A percentile compares a stretch with the other conserved stretches of the same genome.
Conservation (phyloP, 2,888 invertebrate genomes). For the Drosophila parthenogenetica region DNA sequence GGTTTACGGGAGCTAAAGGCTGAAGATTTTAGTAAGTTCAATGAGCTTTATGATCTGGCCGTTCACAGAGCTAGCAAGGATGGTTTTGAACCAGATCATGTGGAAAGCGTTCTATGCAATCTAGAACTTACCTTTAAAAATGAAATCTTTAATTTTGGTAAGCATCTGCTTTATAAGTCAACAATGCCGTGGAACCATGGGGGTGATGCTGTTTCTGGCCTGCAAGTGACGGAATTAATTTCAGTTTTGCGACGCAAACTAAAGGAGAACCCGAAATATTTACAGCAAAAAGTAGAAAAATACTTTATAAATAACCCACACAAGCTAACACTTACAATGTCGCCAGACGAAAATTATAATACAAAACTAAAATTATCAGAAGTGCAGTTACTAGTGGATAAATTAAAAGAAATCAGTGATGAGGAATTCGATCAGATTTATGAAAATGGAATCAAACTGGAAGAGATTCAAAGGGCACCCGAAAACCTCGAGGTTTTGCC, state of each 20-base stretch:
- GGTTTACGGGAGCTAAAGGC: conserved; percentile 93
- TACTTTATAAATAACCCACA: conserved; percentile 93
- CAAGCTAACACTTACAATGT: conserved; percentile 92
- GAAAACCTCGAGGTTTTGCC: conserved; percentile 92
- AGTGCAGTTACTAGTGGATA: conserved; percentile 88
- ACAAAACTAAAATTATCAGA: conserved; percentile 88
- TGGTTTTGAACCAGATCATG: conserved; percentile 93
- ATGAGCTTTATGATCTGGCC: conserved; percentile 90
- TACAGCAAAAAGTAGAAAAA: conserved; percentile 89
- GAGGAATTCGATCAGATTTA: conserved; percentile 89
- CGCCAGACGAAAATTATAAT: conserved; percentile 92
- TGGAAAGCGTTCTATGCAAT: conserved; percentile 94
- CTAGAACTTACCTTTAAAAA: conserved; percentile 83
- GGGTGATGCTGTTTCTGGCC: conserved; percentile 89
- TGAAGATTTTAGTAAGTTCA: conserved; percentile 90
- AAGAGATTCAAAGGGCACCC: conserved; percentile 89
- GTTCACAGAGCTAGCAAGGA: conserved; percentile 89
- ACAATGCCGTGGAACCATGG: conserved; percentile 95
- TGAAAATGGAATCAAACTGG: conserved; percentile 89
- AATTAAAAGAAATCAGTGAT: conserved; percentile 86
- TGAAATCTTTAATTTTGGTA: conserved; percentile 94
- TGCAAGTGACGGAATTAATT: conserved; percentile 91
- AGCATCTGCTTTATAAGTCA: conserved; percentile 91
- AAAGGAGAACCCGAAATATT: conserved; percentile 88
- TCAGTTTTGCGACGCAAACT: conserved; percentile 88